A percentile compares a stretch with the other conserved stretches of the same genome.
These are phyloP conservation scores for Nycticebus coucang DNA, from an alignment of 2,113 vertebrate genomes.

Conservation along the genomic window DNA sequence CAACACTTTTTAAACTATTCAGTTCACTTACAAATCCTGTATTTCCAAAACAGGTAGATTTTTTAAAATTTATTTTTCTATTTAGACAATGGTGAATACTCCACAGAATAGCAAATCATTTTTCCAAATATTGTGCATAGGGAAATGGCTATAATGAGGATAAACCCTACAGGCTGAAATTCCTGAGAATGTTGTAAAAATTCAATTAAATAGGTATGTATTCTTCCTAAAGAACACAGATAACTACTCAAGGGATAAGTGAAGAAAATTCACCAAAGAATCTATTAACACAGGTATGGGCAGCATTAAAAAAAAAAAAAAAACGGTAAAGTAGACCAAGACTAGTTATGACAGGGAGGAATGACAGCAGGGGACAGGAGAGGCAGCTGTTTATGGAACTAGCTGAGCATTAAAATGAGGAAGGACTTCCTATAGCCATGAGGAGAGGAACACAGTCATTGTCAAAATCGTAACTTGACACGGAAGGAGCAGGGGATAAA, in stretches of 20 bases:
- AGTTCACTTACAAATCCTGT: background rate
- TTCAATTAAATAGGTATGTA: background rate
- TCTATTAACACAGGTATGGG: background rate
- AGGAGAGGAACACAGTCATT: background rate
- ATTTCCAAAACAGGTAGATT: background rate
- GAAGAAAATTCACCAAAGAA: background rate
- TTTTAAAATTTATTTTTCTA: background rate
- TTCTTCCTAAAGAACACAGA: background rate
- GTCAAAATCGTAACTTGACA: background rate
- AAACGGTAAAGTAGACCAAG: background rate
- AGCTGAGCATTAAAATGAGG: background rate
- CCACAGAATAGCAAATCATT: background rate
- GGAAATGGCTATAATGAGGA: background rate
- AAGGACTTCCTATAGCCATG: background rate
- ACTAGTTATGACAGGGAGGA: background rate
- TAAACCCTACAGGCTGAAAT: background rate
- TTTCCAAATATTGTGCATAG: background rate
- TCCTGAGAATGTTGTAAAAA: background rate
- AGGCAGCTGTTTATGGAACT: background rate
- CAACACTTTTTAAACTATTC: background rate
- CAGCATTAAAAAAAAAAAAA: background rate
- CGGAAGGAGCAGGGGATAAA: background rate
- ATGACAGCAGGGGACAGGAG: no score
- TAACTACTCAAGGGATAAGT: background rate
- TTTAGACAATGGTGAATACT: background rate